Conservation (phyloP, 2,797 vertebrate species). For the Enteromius thamalakanensis region DNA sequence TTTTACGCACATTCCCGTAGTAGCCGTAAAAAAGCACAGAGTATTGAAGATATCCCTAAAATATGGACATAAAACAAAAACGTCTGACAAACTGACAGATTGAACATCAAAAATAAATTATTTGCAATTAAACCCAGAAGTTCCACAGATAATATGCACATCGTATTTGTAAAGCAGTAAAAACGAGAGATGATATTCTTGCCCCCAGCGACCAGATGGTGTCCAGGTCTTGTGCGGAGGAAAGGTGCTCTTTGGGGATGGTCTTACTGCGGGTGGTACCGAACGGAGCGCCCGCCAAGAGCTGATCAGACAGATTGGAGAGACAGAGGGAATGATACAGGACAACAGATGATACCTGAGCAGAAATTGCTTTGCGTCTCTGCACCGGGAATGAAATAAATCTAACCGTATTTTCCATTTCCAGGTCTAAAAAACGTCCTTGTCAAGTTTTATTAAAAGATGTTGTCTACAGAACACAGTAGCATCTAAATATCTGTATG, state of each 20-base stretch:
- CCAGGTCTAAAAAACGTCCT: constrained; percentile 25
- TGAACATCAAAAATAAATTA: background rate
- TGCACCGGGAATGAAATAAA: constrained; percentile 64
- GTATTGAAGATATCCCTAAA: constrained; percentile 95
- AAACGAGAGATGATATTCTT: constrained; percentile 68
- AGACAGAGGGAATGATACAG: constrained; percentile 46
- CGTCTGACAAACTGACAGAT: background rate
- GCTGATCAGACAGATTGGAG: constrained; percentile 78
- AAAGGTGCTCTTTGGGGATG: constrained; percentile 85
- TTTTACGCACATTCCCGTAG: constrained; percentile 88
- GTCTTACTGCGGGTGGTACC: constrained; percentile 92
- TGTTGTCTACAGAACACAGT: background rate
- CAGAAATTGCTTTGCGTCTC: constrained; percentile 68
- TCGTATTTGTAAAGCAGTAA: constrained; percentile 55
- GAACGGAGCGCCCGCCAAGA: constrained; percentile 90
- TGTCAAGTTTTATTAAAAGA: constrained; percentile 7
- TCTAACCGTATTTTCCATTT: constrained; percentile 54
- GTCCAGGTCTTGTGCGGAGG: constrained; percentile 93
- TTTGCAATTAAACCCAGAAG: background rate
- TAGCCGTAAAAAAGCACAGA: constrained; percentile 97
- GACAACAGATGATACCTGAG: constrained; percentile 51
- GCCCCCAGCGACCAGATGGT: constrained; percentile 99
- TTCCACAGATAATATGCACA: background rate
- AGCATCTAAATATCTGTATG: background rate
- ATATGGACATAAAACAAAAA: constrained; percentile 38